A percentile compares a stretch with the other conserved stretches of the same genome.
Conservation (phyloP, 2,113 vertebrate species). For the Forbesichthys papilliferus region DNA sequence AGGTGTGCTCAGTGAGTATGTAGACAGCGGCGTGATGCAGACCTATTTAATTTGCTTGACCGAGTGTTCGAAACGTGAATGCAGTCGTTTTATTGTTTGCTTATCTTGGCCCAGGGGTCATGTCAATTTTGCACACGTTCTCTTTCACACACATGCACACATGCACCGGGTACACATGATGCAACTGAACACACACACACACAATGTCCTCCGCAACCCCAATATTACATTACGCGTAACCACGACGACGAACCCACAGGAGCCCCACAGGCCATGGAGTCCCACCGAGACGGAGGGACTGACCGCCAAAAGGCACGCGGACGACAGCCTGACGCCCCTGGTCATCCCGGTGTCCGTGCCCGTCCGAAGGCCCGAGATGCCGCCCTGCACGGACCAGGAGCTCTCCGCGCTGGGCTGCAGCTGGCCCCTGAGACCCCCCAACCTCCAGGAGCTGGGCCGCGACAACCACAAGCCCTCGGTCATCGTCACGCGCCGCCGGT, state of each 20-base stretch:
- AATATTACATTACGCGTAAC: background rate
- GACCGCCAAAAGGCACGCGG: slow-evolving; percentile 78
- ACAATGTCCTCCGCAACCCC: background rate
- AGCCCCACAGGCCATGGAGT: slow-evolving; percentile 66
- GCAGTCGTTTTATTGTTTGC: too few species aligned
- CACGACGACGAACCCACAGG: background rate
- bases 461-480: slow-evolving; percentile 88
- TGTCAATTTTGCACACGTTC: too few species aligned
- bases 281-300: slow-evolving; percentile 51
- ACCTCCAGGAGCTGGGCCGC: slow-evolving; percentile 70
- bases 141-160: background rate
- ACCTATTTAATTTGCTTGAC: too few species aligned
- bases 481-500: slow-evolving; percentile 91
- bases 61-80: too few species aligned
- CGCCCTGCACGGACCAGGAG: slow-evolving; percentile 72
- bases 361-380: slow-evolving; percentile 79
- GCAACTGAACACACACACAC: background rate
- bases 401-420: slow-evolving; percentile 65
- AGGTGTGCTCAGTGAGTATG: background rate
- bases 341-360: slow-evolving; percentile 98
- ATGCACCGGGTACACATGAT: background rate
- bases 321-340: slow-evolving; percentile 88
- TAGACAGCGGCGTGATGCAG: too few species aligned
- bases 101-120: too few species aligned
- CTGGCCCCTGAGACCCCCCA: slow-evolving; percentile 69